Base-by-base conservation (phyloP, 2,113 vertebrate species). In the Picathartes gymnocephalus region DNA sequence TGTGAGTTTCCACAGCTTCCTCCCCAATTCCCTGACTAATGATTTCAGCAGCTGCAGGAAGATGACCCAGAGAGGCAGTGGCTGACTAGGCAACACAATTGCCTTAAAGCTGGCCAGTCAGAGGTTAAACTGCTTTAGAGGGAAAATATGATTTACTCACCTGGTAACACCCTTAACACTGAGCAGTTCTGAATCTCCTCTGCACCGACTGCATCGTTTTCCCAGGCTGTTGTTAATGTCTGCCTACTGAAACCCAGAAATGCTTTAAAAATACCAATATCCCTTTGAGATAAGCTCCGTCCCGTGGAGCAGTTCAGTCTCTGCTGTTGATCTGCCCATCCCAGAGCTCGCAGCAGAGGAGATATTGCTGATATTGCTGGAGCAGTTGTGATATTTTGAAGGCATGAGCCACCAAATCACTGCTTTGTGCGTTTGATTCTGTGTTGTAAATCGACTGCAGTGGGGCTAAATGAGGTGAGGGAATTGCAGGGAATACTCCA, bases 71-170 rank as follows among this genome's bases (percentile, higher is more conserved):
- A 78, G 81, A 88, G 71, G 39, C 73, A 79, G 90, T 69, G 56
- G 44, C 74, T 97, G 95, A 95, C 95, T 96, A 94, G 79, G 72
- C 54, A 91, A 42, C 68, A 90, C 80, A 86, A 86, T 95, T 97
- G 54, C 70, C 83, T 96, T 85, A 94, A 92, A 97, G 65, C 92
- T 95, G 54, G 64, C 74, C 81, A 94, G 58, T 90, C 86, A 95
- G 92, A 97, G 80, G 92, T 96, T 97, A 96, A 97, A 95, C 79
- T 93, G 85, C 71, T 93, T 95, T 78, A 42, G 56, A 51, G 54
- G 77, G 71, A 91, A 97, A 96, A 96, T 93, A 77, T 22, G 54
- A 91, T 93, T 88, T 94, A 42, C 60, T 87, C 2, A 16, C 37
- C 22, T 65, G 76, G 27, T 81, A 89, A 44, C 39, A 69, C 79